Evolutionary conservation across 2,797 vertebrate species (phyloP).

Genomic region (Triplophysa bombifrons): DNA sequence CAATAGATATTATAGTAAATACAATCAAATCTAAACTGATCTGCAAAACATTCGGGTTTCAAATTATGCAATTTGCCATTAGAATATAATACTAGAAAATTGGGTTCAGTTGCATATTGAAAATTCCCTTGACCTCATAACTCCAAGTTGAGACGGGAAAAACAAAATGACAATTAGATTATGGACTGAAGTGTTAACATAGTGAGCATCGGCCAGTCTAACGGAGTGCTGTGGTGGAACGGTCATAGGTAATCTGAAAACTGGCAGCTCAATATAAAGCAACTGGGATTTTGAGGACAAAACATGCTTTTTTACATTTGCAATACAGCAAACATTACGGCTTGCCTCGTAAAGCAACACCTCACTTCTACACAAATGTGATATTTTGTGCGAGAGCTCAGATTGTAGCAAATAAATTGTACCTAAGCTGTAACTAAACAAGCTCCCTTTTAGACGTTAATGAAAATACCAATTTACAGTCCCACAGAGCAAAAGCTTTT

Average conservation of each 20-base stretch:
- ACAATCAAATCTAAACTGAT: slow-evolving; percentile 75
- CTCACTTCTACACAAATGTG: slow-evolving; percentile 41
- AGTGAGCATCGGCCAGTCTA: not conserved
- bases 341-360: not conserved
- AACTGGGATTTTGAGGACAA: not conserved
- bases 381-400: slow-evolving; percentile 66
- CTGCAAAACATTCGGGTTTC: slow-evolving; percentile 72
- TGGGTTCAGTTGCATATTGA: not conserved
- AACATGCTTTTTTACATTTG: slow-evolving; percentile 1
- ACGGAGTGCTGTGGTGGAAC: not conserved
- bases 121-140: not conserved
- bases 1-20: slow-evolving; percentile 59
- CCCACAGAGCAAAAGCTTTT: slow-evolving; percentile 70
- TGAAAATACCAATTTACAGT: slow-evolving; percentile 69
- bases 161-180: not conserved
- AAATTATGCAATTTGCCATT: not conserved
- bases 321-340: slow-evolving; percentile 15
- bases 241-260: slow-evolving; percentile 14
- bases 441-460: slow-evolving; percentile 70
- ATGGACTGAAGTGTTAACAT: slow-evolving; percentile 7
- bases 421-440: slow-evolving; percentile 74
- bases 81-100: not conserved
- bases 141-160: not conserved
- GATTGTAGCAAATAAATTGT: slow-evolving; percentile 67
- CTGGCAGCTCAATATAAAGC: slow-evolving; percentile 28